These are phyloP conservation scores for Lithobius niger DNA, from an alignment of 1,140 invertebrate genomes.

Conservation along the genomic window DNA sequence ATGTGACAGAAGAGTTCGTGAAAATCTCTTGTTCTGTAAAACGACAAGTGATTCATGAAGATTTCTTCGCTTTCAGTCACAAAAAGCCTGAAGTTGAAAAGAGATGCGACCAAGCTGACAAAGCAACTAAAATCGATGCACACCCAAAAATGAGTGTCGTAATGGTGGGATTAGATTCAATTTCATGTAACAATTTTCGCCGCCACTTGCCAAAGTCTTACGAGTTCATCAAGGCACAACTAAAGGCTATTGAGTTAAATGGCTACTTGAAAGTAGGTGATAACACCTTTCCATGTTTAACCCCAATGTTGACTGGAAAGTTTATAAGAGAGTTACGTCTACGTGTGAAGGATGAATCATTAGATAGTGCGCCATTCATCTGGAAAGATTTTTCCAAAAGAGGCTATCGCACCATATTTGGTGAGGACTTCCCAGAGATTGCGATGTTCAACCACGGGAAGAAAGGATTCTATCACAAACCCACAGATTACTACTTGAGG, in stretches of 20 bases:
- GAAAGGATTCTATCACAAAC: background rate
- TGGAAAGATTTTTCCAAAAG: slow-evolving; percentile 1
- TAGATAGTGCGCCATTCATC: slow-evolving; percentile 2
- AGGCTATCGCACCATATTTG: background rate
- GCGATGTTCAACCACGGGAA: background rate
- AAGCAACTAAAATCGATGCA: too few species aligned
- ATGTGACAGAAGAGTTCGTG: background rate
- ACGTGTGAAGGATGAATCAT: background rate
- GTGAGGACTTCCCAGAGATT: too few species aligned
- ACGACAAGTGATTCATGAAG: background rate
- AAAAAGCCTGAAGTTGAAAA: background rate
- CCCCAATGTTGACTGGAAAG: slow-evolving; percentile 4
- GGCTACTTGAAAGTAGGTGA: background rate
- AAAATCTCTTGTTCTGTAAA: background rate
- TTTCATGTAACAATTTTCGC: too few species aligned
- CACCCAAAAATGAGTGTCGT: too few species aligned
- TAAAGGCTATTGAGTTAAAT: slow-evolving; percentile 4
- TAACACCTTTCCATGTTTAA: slow-evolving; percentile 1
- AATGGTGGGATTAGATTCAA: too few species aligned
- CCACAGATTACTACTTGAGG: background rate
- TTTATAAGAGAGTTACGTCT: background rate
- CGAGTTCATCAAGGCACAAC: background rate
- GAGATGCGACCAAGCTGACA: too few species aligned
- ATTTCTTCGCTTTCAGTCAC: background rate
- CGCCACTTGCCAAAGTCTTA: background rate